Base-by-base conservation (phyloP, 2,113 vertebrate species). In the Scomber japonicus region DNA sequence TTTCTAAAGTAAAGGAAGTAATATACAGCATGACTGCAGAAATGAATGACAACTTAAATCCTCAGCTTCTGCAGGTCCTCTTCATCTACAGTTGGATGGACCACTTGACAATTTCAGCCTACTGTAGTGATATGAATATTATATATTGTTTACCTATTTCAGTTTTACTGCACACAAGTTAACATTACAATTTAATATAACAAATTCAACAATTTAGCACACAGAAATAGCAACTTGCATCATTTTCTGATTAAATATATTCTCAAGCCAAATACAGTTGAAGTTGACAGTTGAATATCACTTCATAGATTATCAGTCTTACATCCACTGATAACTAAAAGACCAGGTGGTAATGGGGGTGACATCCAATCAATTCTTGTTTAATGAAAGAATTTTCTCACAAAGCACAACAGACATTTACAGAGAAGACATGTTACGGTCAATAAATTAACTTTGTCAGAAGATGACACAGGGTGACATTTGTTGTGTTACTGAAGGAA, bases 371-470 rank as follows among this genome's bases (percentile, higher is more conserved):
- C 88, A 90, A 81, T 90, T 89, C 9, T 67, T 67, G 31, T 71
- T 86, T 91, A 91, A 94, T 90, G 81, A 88, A 89, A 89, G 61
- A 80, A 75, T 86, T 88, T 84, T 75, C 61, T 68, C 65, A 67
- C 83, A 85, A 92, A 86, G 73, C 82, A 90, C 71, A 87, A 56
- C 62, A 83, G 79, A 77, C 81, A 54, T 82, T 90, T 80, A 67
- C 40, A 75, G 63, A 72, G 84, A 62, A 72, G 64, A 80, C 75
- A 83, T 84, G 72, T 68, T 63, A 40, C 11, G 40, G 30, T 85
- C 68, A 59, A 72, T 85, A 70, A 68, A 88, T 88, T 27, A 45
- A 49, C 84, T 83, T 64, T 50, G 48, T 62, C 61, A 65, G 71
- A 63, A 30, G 57, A 85, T 55, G 77, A 64, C 65, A 72, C 67